Evolutionary conservation across 2,888 invertebrate species (phyloP).

Genomic region (Teinopalpus imperialis): DNA sequence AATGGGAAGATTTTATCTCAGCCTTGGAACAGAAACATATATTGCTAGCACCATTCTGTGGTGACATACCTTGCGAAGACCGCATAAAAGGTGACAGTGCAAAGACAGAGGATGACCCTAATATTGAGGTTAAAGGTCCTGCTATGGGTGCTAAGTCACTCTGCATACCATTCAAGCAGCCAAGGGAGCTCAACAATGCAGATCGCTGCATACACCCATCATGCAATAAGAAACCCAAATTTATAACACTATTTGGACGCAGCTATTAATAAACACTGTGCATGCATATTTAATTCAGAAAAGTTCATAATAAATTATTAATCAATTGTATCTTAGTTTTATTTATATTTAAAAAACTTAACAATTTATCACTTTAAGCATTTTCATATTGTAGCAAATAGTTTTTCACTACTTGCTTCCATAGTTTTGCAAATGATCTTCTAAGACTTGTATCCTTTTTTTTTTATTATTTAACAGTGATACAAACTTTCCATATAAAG

Average conservation of each 20-base stretch:
- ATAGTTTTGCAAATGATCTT: conserved; percentile 47
- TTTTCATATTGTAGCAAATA: too few species aligned
- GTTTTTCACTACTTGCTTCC: conserved; percentile 17
- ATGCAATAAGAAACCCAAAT: conserved; percentile 90
- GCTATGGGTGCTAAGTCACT: conserved; percentile 99
- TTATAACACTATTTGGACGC: conserved; percentile 96
- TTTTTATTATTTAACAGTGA: conserved; percentile 65
- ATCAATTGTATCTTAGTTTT: conserved; percentile 37
- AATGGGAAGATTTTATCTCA: conserved; percentile 91
- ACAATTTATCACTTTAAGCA: not conserved
- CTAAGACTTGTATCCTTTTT: conserved; percentile 53
- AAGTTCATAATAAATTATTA: conserved; percentile 29
- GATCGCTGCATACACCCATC: conserved; percentile 94
- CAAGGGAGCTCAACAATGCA: conserved; percentile 79
- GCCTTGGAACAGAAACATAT: conserved; percentile 94
- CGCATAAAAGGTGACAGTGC: conserved; percentile 97
- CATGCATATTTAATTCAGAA: conserved; percentile 1
- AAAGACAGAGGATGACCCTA: conserved; percentile 83
- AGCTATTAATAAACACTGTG: conserved; percentile 86
- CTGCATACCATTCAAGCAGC: conserved; percentile 98
- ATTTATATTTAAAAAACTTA: conserved; percentile 7
- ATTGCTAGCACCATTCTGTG: conserved; percentile 98
- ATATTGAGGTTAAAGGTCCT: conserved; percentile 89
- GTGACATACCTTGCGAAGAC: conserved; percentile 94
- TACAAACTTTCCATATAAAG: conserved; percentile 62